Base-by-base conservation (phyloP, 2,113 vertebrate genomes). In the Anser cygnoides region DNA sequence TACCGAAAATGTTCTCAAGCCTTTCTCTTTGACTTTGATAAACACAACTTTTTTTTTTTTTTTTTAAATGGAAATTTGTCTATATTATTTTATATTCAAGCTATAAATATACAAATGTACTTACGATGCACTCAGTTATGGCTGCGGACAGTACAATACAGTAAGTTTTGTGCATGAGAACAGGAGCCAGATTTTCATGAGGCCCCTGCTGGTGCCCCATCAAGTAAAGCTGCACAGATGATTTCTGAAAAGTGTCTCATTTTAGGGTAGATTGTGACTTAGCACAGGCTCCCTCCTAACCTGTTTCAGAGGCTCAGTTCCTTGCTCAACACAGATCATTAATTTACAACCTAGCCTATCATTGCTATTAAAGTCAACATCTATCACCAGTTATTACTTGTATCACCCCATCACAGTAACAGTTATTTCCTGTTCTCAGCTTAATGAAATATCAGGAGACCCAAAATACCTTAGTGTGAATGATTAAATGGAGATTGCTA, bases 171-270 rank as follows among this genome's bases (percentile, higher is more conserved):
- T 67, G 28, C 63, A 29, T 33, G 25, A 62, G 37, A 39, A 73
- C 0, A 0, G 44, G 23, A 70, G 12, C 4, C 21, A 71, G 55
- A 50, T 71, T 86, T 96, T 93, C 79, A 35, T 23, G 29, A 86
- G 35, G 31, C 22, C n/a, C 25, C 31, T 44, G 75, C 13, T 79
- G 67, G 77, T 0, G 2, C 19, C 11, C 50, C 8, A 0, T 91
- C 84, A 78, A 94, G 33, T 75, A 68, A 65, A 39, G 22, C 65
- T 86, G 63, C 52, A 55, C 41, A 83, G 55, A 80, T 77, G 50
- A 83, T 71, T 93, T 81, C 79, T 90, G 43, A 76, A 74, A 88
- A 93, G 49, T 28, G 9, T 84, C 72, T 92, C 14, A 55, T 89
- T 89, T 92, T 80, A 79, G 52, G 35, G 20, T 33, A 89, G 35